Percentiles rank a stretch among this genome's conserved stretches.
These are phyloP conservation scores for Phocoena phocoena DNA, from an alignment of 2,113 vertebrate genomes.

Conservation along the genomic window DNA sequence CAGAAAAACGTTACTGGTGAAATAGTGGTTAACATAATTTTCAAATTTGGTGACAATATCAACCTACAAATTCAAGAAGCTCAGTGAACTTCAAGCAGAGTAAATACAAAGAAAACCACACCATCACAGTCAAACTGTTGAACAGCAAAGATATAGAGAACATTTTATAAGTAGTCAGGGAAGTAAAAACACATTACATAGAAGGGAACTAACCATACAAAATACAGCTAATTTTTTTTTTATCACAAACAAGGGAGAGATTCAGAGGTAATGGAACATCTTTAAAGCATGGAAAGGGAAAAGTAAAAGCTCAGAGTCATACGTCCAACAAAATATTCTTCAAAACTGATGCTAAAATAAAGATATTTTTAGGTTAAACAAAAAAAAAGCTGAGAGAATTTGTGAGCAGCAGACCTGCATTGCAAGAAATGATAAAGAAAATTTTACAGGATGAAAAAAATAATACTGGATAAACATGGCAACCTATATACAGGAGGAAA, in stretches of 20 bases:
- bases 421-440: neutral
- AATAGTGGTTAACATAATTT: neutral
- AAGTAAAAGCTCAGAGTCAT: neutral
- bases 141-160: neutral
- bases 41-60: neutral
- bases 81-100: neutral
- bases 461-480: neutral
- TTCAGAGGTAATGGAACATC: neutral
- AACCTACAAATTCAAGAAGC: neutral
- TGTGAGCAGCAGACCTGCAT: neutral
- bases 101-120: neutral
- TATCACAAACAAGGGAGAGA: neutral
- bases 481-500: neutral
- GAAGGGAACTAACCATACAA: neutral
- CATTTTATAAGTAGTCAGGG: neutral
- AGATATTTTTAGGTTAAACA: neutral
- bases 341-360: neutral
- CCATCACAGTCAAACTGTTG: neutral
- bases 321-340: neutral
- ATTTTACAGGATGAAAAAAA: neutral
- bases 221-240: neutral
- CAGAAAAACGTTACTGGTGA: neutral
- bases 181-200: neutral
- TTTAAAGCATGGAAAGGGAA: slow-evolving; percentile 5
- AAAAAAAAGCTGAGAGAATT: neutral